Evolutionary conservation across 2,113 vertebrate genomes (phyloP), one percentile per base, ranked within the genome.

Genomic region (Lycaon pictus): DNA sequence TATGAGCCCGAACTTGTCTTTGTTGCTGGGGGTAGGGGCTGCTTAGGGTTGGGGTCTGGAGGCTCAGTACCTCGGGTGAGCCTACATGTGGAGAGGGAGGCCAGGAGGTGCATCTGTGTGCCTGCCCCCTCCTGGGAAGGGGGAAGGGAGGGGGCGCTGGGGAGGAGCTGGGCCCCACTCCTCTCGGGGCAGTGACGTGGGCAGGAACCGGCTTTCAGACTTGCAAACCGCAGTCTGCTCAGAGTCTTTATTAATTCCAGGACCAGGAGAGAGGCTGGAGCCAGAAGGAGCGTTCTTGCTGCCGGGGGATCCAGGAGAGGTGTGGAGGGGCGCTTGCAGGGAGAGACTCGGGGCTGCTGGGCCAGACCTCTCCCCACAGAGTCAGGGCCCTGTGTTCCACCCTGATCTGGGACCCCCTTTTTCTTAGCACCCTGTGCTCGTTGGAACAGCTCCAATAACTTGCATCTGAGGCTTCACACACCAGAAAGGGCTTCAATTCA

Each of bases 181-280:
- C 20, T 97, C 88, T 91, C 11, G 3, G 95, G 92, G 96, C 93
- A 95, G 90, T 97, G 97, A 97, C 96, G 96, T 94, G 82, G 93
- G 96, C 96, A 97, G 97, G 97, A 97, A 96, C 96, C 25, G 3
- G 87, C 92, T 97, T 85, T 95, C 96, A 97, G 98, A 96, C 93
- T 95, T 67, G 55, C 79, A 98, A 97, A 98, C 98, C 96, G 67
- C 97, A 98, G 95, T 93, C 92, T 95, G 92, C 74, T 89, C 32
- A 3, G 86, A 93, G 92, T 81, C 65, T 93, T 98, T 97, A 98
- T 98, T 98, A 96, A 94, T 97, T 98, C 96, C 97, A 97, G 98
- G 93, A 96, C 55, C 7, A 13, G 79, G 93, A 93, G 35, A 56
- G 60, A 83, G 84, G 55, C 81, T 27, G 53, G 77, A 95, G 93